phyloP scores from a whole-genome alignment of 37 sponge, comb jelly and placozoan genomes.

The Tethya wilhelma region DNA sequence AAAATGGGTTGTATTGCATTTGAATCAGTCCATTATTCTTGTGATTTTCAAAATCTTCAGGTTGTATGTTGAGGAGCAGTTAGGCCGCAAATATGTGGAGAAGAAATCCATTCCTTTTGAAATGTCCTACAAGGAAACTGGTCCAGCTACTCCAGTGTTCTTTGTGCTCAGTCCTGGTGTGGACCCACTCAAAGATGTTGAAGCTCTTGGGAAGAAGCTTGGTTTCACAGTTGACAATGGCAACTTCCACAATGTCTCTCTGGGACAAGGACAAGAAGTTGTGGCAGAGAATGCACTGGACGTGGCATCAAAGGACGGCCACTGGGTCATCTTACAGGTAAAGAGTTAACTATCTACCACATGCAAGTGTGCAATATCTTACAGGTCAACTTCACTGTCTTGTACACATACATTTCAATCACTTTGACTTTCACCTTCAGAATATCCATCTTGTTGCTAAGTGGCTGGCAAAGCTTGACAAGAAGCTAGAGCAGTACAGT shows the following conservation, averaged over 20 bases:
- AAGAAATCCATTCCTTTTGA: constrained; percentile 86
- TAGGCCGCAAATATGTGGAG: constrained; percentile 94
- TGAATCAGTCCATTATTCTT: background rate
- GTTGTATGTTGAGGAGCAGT: constrained; percentile 94
- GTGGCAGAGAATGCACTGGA: constrained; percentile 97
- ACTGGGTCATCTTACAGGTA: constrained; percentile 96
- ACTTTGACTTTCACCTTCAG: constrained; percentile 26
- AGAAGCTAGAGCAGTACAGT: constrained; percentile 94
- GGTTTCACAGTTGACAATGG: constrained; percentile 84
- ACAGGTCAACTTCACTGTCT: background rate
- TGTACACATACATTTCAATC: background rate
- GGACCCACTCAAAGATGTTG: constrained; percentile 98
- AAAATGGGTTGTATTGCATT: no score
- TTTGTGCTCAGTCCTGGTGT: constrained; percentile 99
- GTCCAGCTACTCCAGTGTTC: constrained; percentile 97
- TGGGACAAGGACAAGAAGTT: constrained; percentile 98
- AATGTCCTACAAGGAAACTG: constrained; percentile 93
- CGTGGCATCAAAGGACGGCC: constrained; percentile 91
- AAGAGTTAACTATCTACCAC: background rate
- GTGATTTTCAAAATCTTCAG: constrained; percentile 37
- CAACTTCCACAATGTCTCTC: constrained; percentile 95
- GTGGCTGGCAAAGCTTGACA: constrained; percentile 97
- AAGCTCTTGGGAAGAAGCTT: constrained; percentile 93
- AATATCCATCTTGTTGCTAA: constrained; percentile 96
- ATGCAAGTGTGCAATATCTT: background rate